These are phyloP conservation scores for Casuarius casuarius DNA, from an alignment of 2,113 vertebrate genomes.

Conservation along the genomic window DNA sequence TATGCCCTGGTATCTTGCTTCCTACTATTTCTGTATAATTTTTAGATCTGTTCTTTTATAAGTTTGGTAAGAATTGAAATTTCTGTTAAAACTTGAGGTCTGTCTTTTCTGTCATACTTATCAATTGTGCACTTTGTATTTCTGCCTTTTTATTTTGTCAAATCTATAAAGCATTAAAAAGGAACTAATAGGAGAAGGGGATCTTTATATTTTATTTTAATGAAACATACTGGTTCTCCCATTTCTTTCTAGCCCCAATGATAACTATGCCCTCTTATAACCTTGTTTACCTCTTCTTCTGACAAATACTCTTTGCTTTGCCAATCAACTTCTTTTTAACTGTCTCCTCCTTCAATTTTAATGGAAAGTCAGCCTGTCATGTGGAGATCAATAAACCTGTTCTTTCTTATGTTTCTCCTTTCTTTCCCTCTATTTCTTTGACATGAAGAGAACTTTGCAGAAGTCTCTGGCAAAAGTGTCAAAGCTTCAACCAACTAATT, in stretches of 20 bases:
- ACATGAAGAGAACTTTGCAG: slow-evolving; percentile 37
- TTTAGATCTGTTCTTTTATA: neutral
- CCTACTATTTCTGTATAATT: neutral
- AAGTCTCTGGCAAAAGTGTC: slow-evolving; percentile 9
- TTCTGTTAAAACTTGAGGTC: neutral
- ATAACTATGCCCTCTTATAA: neutral
- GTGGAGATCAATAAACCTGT: slow-evolving; percentile 43
- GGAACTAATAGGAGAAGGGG: neutral
- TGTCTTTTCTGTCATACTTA: neutral
- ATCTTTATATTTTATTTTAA: slow-evolving; percentile 26
- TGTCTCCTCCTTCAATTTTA: slow-evolving; percentile 5
- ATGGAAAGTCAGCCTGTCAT: slow-evolving; percentile 25
- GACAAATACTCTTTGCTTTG: slow-evolving; percentile 18
- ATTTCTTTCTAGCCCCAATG: neutral
- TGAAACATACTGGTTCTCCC: neutral
- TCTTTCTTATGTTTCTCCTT: neutral
- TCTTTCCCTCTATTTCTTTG: neutral
- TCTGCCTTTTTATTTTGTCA: neutral
- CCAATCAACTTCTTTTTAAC: slow-evolving; percentile 35
- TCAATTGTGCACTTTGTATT: neutral
- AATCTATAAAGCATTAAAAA: neutral
- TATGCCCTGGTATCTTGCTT: neutral
- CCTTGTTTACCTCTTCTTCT: slow-evolving; percentile 30
- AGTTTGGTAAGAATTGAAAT: neutral
- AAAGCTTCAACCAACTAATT: slow-evolving; percentile 10